Evolutionary conservation across 2,113 vertebrate genomes (phyloP).

Genomic region (Asarcornis scutulata): DNA sequence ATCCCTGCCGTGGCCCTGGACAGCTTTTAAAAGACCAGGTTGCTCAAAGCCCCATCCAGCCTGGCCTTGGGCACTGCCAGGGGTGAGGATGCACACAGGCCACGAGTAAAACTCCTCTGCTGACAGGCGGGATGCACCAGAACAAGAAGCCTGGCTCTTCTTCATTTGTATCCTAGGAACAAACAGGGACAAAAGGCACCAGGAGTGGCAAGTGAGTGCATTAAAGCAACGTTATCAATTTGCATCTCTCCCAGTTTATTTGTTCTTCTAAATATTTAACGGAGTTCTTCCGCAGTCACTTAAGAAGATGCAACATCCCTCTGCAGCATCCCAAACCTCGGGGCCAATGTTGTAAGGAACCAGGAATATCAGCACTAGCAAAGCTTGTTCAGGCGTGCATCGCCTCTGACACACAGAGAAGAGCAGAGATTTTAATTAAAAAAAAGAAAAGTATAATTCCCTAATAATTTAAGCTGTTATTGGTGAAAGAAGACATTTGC

Average conservation of each 20-base stretch:
- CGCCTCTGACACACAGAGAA: neutral
- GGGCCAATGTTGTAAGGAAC: neutral
- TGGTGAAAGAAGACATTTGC: neutral
- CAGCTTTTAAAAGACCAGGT: neutral
- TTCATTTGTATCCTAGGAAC: neutral
- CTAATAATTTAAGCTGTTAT: neutral
- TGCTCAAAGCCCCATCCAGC: neutral
- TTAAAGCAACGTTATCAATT: neutral
- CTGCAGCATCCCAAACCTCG: neutral
- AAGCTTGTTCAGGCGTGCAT: neutral
- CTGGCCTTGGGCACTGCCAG: no score
- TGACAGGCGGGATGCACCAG: fast-evolving
- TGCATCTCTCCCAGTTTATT: neutral
- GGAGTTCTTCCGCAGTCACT: neutral
- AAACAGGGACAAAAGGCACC: neutral
- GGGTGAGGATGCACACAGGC: neutral
- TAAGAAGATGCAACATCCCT: neutral
- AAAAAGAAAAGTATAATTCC: neutral
- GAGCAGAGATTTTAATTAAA: neutral
- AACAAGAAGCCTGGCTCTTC: neutral
- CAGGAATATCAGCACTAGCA: neutral
- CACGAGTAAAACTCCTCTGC: fast-evolving
- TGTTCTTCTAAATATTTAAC: neutral
- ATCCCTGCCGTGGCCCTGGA: neutral
- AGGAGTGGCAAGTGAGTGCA: neutral